A percentile compares a stretch with the other conserved stretches of the same genome.
Conservation (phyloP, 2,888 invertebrate species). For the Drosophila birchii region DNA sequence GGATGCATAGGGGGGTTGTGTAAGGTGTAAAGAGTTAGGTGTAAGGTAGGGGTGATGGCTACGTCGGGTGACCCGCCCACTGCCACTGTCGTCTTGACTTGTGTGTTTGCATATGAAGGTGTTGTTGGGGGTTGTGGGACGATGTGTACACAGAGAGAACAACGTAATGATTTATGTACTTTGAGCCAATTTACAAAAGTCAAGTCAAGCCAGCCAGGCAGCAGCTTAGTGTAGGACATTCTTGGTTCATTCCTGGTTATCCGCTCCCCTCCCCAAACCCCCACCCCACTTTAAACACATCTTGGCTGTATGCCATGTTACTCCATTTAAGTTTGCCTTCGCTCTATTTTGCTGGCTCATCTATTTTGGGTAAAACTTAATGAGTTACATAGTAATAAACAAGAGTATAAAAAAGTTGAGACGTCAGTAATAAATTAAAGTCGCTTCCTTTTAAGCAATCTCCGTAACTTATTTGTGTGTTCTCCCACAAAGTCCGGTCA, state of each 20-base stretch:
- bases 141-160: slow-evolving; percentile 38
- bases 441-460: slow-evolving; percentile 4
- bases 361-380: slow-evolving; percentile 22
- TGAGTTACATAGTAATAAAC: slow-evolving; percentile 21
- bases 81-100: slow-evolving; percentile 32
- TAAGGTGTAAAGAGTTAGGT: not conserved
- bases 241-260: slow-evolving; percentile 10
- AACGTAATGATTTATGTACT: slow-evolving; percentile 43
- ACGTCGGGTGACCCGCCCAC: slow-evolving; percentile 15
- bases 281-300: slow-evolving; percentile 5
- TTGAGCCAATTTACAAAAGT: slow-evolving; percentile 28
- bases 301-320: slow-evolving; percentile 20
- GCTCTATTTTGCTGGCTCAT: slow-evolving; percentile 12
- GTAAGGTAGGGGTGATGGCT: not conserved
- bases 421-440: slow-evolving; percentile 17
- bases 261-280: not conserved
- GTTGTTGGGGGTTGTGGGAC: slow-evolving; percentile 34
- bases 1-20: not conserved
- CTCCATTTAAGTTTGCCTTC: slow-evolving; percentile 22
- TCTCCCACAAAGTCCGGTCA: not conserved
- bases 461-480: slow-evolving; percentile 10
- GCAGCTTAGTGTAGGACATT: slow-evolving; percentile 12
- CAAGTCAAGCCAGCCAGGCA: slow-evolving; percentile 11
- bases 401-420: slow-evolving; percentile 15
- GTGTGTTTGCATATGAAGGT: slow-evolving; percentile 69